Conservation (phyloP, 2,113 vertebrate genomes). For the Podiceps cristatus region DNA sequence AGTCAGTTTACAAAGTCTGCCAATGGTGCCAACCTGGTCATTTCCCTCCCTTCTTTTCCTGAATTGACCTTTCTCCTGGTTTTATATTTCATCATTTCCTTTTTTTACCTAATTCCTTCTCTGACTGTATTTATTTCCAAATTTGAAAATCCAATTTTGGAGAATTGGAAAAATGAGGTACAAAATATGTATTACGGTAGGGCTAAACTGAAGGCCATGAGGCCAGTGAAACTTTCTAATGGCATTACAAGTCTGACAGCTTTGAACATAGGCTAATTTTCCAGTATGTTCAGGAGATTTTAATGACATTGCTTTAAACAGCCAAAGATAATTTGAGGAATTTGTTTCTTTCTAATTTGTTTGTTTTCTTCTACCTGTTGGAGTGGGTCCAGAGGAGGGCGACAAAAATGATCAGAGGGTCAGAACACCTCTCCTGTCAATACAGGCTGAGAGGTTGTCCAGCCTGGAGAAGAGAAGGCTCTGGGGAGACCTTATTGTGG, state of each 20-base stretch:
- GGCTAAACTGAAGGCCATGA: not conserved
- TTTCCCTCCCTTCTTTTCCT: not conserved
- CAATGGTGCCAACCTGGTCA: not conserved
- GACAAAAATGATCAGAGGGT: accelerated
- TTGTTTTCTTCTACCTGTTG: not conserved
- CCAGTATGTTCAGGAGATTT: not conserved
- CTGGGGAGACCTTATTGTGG: accelerated
- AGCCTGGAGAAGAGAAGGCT: not conserved
- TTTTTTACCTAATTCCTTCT: not conserved
- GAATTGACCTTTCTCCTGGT: not conserved
- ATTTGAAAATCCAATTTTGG: not conserved
- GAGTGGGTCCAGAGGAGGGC: not conserved
- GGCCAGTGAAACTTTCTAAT: not conserved
- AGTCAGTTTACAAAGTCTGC: not conserved
- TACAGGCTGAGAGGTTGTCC: not conserved
- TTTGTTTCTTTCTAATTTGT: not conserved
- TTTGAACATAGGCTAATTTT: not conserved
- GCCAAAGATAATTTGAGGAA: not conserved
- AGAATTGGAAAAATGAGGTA: not conserved
- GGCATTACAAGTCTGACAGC: not conserved
- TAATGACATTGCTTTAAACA: not conserved
- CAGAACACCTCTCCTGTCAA: not conserved
- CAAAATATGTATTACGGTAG: not conserved
- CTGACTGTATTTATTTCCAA: not conserved
- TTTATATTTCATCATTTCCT: not conserved